These are phyloP conservation scores for Colletes latitarsis DNA, from an alignment of 1,140 invertebrate genomes.

Conservation along the genomic window DNA sequence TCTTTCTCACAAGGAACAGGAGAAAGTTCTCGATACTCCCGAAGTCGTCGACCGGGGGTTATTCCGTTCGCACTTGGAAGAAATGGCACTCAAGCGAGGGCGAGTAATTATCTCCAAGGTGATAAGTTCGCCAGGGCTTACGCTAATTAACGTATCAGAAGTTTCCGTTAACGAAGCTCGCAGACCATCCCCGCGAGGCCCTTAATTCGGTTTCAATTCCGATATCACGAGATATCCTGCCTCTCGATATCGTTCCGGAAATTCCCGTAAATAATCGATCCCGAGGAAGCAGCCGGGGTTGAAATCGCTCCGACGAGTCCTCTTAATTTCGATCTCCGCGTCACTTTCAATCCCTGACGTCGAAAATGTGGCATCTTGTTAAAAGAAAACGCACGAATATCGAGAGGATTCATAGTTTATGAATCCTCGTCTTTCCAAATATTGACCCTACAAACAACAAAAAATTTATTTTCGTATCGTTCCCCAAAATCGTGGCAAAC, in stretches of 20 bases:
- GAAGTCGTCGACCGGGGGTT: too few species aligned
- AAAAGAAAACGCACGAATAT: not conserved
- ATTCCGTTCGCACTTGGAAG: not conserved
- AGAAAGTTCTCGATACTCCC: too few species aligned
- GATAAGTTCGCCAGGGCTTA: not conserved
- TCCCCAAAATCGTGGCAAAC: too few species aligned
- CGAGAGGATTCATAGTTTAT: too few species aligned
- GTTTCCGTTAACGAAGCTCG: conserved; percentile 17
- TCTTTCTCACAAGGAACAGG: too few species aligned
- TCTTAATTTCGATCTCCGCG: conserved; percentile 5
- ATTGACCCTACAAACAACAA: too few species aligned
- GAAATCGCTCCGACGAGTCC: conserved; percentile 2
- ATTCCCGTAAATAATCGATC: conserved; percentile 20
- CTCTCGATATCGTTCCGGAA: not conserved
- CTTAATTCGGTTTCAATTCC: conserved; percentile 23
- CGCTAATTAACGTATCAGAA: conserved; percentile 10
- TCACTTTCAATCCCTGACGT: conserved; percentile 2
- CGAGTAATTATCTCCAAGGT: not conserved
- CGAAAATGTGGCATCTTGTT: not conserved
- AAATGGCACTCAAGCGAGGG: not conserved
- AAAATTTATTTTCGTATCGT: too few species aligned
- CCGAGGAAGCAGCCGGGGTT: not conserved
- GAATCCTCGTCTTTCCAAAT: too few species aligned
- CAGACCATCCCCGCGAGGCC: not conserved
- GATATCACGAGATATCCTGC: conserved; percentile 13